Conservation (phyloP, 2,888 invertebrate genomes). For the Pantelozetes paolii region DNA sequence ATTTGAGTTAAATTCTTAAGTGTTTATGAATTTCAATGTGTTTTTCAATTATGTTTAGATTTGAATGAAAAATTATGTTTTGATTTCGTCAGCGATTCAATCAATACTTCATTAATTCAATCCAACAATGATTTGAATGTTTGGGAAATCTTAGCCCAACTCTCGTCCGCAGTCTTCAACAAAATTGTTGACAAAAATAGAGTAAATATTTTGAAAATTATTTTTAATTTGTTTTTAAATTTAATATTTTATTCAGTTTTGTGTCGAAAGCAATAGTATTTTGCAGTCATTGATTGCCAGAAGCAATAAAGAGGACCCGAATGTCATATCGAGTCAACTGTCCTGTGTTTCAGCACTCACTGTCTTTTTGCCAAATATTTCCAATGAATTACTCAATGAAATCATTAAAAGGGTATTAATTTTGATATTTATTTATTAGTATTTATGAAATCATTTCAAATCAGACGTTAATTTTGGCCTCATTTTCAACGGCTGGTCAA, state of each 20-base stretch:
- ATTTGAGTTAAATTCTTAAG: not conserved
- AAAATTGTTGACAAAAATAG: constrained; percentile 26
- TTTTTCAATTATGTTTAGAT: not conserved
- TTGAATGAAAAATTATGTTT: constrained; percentile 25
- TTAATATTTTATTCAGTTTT: not conserved
- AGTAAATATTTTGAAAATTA: constrained; percentile 20
- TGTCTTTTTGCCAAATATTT: constrained; percentile 69
- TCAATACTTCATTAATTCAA: constrained; percentile 4
- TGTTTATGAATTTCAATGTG: not conserved
- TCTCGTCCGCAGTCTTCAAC: constrained; percentile 40
- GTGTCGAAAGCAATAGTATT: constrained; percentile 6
- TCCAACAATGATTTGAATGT: constrained; percentile 24
- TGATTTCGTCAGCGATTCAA: constrained; percentile 19
- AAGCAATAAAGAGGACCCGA: constrained; percentile 60
- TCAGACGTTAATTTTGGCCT: constrained; percentile 72
- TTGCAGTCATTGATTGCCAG: constrained; percentile 15
- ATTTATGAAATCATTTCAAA: constrained; percentile 32
- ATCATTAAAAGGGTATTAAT: constrained; percentile 41
- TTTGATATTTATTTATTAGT: not conserved
- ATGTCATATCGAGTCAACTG: constrained; percentile 74
- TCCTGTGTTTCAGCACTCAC: constrained; percentile 88
- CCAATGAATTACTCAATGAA: constrained; percentile 25
- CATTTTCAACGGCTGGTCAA: constrained; percentile 67
- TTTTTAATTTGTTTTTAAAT: not conserved
- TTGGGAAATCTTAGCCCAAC: constrained; percentile 39